Evolutionary conservation across 1,140 invertebrate genomes (phyloP).

Genomic region (Mamestra configurata): DNA sequence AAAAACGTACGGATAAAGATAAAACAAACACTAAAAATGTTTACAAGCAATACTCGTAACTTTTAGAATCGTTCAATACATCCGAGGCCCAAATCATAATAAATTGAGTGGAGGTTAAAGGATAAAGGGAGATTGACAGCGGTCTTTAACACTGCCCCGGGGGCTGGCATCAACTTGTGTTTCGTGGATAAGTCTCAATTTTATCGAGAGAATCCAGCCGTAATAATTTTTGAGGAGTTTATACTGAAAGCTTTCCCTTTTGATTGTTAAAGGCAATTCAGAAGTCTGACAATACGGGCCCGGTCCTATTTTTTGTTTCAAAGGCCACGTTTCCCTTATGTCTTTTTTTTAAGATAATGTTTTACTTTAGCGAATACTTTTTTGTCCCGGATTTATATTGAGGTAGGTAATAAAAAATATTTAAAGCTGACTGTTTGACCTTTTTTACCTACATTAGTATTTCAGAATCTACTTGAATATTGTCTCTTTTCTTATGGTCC

Average conservation of each 20-base stretch:
- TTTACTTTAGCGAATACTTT: conserved; percentile 40
- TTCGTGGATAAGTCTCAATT: conserved; percentile 63
- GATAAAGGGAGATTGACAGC: conserved; percentile 75
- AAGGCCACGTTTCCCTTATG: conserved; percentile 44
- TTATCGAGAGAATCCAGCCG: conserved; percentile 63
- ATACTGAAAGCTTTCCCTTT: conserved; percentile 53
- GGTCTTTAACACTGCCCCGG: conserved; percentile 68
- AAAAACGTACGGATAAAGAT: conserved; percentile 28
- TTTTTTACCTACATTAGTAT: neutral
- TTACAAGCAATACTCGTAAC: conserved; percentile 53
- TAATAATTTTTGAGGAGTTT: conserved; percentile 68
- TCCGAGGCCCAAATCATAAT: conserved; percentile 72
- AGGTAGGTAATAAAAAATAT: conserved; percentile 28
- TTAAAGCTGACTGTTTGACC: neutral
- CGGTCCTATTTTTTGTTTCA: conserved; percentile 29
- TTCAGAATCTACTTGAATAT: neutral
- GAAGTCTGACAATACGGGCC: conserved; percentile 42
- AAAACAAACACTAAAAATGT: conserved; percentile 46
- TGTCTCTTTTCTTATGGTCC: neutral
- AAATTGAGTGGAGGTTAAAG: conserved; percentile 77
- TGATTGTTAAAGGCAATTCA: conserved; percentile 56
- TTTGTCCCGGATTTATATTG: conserved; percentile 4
- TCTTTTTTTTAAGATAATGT: conserved; percentile 49
- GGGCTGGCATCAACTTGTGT: conserved; percentile 65
- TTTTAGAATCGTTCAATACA: conserved; percentile 63